Percentiles rank a stretch among this genome's conserved stretches.
Evolutionary conservation across 2,888 invertebrate genomes (phyloP).

Genomic region (Loripinus fragilis): DNA sequence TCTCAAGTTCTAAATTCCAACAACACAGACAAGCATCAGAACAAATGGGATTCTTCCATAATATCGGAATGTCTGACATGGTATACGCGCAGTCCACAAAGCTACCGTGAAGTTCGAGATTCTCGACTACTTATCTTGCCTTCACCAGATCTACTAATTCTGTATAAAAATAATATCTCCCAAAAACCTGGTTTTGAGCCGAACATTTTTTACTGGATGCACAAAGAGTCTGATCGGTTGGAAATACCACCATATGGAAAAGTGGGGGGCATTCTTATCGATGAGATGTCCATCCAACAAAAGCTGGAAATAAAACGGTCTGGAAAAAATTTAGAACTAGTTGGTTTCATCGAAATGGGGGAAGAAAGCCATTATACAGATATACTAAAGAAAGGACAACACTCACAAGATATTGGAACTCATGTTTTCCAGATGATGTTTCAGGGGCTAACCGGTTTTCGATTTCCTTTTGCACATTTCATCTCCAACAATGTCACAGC

Average conservation of each 20-base stretch:
- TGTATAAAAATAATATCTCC: constrained; percentile 28
- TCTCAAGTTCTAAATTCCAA: neutral
- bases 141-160: constrained; percentile 3
- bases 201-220: constrained; percentile 48
- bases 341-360: constrained; percentile 44
- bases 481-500: constrained; percentile 23
- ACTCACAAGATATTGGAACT: constrained; percentile 39
- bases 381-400: constrained; percentile 41
- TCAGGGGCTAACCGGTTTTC: constrained; percentile 45
- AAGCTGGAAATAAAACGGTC: constrained; percentile 53
- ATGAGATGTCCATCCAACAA: constrained; percentile 61
- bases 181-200: constrained; percentile 38
- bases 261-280: constrained; percentile 52
- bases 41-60: neutral
- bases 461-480: constrained; percentile 49
- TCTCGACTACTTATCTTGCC: neutral
- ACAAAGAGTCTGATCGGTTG: constrained; percentile 41
- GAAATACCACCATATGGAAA: constrained; percentile 38
- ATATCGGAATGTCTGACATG: constrained; percentile 28
- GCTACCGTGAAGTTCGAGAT: neutral
- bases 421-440: constrained; percentile 55
- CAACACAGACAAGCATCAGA: neutral
- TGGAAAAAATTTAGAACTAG: constrained; percentile 48
- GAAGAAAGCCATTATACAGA: constrained; percentile 44
- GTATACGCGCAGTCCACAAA: constrained; percentile 21